phyloP scores from a whole-genome alignment of 2,113 vertebrate species.

The Astatotilapia flaviijosephi region DNA sequence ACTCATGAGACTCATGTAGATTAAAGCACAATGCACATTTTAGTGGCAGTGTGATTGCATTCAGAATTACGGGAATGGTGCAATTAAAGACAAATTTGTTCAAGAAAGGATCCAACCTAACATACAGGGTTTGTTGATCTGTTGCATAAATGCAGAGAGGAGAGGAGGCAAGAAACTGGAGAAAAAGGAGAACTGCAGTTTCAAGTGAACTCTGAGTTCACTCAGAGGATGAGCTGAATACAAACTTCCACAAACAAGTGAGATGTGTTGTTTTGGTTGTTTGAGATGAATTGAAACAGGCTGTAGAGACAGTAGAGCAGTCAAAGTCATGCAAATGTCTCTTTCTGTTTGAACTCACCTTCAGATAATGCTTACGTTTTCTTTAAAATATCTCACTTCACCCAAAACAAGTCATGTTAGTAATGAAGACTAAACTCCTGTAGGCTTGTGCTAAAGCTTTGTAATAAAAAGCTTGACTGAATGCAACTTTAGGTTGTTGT shows the following conservation, averaged over 20 bases:
- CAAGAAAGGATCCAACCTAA: not conserved
- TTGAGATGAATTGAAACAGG: not conserved
- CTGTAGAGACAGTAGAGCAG: not conserved
- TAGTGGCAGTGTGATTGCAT: not conserved
- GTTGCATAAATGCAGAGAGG: not conserved
- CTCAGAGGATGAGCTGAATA: not conserved
- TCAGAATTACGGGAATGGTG: not conserved
- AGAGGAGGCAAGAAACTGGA: not conserved
- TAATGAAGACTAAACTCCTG: not conserved
- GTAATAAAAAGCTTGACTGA: not conserved
- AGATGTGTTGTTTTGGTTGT: not conserved
- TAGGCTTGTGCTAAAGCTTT: not conserved
- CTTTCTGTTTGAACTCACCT: not conserved
- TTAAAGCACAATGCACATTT: not conserved
- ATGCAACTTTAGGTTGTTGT: not conserved
- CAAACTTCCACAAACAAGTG: not conserved
- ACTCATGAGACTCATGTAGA: not conserved
- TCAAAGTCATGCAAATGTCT: not conserved
- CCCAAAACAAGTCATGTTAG: not conserved
- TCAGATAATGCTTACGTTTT: not conserved
- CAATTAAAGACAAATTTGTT: not conserved
- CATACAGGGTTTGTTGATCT: not conserved
- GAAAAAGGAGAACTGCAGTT: not conserved
- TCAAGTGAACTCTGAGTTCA: not conserved
- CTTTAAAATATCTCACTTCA: not conserved